Conservation (phyloP, 2,113 vertebrate species). For the Noctilio leporinus region DNA sequence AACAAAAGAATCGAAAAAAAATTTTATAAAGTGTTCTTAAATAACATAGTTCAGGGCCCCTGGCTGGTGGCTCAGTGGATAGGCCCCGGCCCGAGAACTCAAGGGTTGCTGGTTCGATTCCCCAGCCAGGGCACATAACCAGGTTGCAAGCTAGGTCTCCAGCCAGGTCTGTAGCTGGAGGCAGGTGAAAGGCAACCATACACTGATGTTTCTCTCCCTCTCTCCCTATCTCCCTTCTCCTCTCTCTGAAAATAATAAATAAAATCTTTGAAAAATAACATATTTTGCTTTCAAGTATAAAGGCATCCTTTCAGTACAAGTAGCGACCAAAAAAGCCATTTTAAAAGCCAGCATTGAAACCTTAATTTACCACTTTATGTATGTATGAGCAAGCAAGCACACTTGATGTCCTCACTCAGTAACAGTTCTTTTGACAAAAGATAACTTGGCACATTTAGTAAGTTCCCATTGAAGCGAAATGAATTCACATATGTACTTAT, state of each 20-base stretch:
- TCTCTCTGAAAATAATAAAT: too few species aligned
- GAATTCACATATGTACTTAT: slow-evolving; percentile 15
- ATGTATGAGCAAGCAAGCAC: slow-evolving; percentile 13
- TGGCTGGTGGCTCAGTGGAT: too few species aligned
- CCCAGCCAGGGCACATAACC: too few species aligned
- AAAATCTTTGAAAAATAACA: too few species aligned
- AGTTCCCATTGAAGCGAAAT: not conserved
- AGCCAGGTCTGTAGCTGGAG: too few species aligned
- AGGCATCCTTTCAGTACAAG: not conserved
- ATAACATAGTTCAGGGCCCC: too few species aligned
- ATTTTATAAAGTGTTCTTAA: not conserved
- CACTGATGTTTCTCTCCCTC: too few species aligned
- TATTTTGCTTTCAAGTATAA: slow-evolving; percentile 15
- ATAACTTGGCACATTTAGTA: slow-evolving; percentile 46
- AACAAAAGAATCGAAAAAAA: not conserved
- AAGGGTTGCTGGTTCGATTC: too few species aligned
- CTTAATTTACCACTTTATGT: slow-evolving; percentile 37
- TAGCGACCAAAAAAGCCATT: slow-evolving; percentile 4
- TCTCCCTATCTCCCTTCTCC: too few species aligned
- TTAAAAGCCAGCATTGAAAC: not conserved
- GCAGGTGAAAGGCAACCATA: too few species aligned
- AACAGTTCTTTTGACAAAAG: slow-evolving; percentile 33
- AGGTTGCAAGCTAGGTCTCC: too few species aligned
- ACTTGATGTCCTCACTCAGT: not conserved
- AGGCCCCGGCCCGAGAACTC: too few species aligned